Conservation (phyloP, 2,113 vertebrate genomes). For the Sclerurus mexicanus region DNA sequence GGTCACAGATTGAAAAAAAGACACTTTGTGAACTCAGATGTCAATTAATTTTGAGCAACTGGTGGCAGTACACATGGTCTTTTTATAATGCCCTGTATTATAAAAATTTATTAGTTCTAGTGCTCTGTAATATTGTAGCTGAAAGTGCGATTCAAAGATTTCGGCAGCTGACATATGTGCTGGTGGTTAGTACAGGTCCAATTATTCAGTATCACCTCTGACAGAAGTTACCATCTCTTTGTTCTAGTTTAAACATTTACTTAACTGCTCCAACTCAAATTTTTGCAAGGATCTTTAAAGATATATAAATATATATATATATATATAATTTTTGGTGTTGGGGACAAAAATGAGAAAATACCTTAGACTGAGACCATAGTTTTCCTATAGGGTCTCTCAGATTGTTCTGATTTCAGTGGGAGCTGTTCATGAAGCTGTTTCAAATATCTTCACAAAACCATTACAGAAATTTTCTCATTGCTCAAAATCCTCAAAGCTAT, state of each 20-base stretch:
- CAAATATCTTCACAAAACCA: neutral
- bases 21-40: neutral
- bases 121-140: neutral
- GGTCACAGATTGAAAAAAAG: neutral
- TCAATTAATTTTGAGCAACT: neutral
- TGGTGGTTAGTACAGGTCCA: neutral
- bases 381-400: neutral
- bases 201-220: neutral
- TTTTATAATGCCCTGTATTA: neutral
- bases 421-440: neutral
- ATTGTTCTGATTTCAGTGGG: neutral
- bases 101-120: neutral
- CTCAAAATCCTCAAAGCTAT: neutral
- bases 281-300: neutral
- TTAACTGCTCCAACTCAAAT: neutral
- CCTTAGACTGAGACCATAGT: neutral
- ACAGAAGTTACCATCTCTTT: neutral
- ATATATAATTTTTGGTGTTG: neutral
- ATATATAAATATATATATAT: neutral
- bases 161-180: neutral
- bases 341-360: neutral
- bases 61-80: neutral
- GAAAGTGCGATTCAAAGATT: neutral
- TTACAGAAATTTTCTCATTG: neutral
- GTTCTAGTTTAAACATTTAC: neutral